These are phyloP conservation scores for Cygnus atratus DNA, from an alignment of 2,113 vertebrate species.

Conservation along the genomic window DNA sequence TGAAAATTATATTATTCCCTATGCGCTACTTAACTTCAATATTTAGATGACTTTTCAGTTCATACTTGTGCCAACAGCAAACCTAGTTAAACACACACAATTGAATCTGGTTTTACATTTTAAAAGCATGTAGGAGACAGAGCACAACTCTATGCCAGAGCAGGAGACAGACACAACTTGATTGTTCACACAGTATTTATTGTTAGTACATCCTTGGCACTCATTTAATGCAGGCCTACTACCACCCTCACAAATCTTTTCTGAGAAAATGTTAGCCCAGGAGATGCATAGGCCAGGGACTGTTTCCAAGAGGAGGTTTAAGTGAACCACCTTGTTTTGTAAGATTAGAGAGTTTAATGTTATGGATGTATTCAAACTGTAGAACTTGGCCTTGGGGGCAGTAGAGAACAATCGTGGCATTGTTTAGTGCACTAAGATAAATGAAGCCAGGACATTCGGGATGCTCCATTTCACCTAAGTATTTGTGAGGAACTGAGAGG, in stretches of 20 bases:
- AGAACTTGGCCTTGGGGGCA: background rate
- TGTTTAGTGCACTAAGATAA: background rate
- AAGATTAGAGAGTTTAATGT: background rate
- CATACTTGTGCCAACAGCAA: background rate
- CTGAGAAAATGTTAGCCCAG: background rate
- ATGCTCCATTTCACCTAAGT: background rate
- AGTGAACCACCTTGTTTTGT: background rate
- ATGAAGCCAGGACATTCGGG: background rate
- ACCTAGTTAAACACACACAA: background rate
- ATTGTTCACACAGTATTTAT: background rate
- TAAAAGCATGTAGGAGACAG: background rate
- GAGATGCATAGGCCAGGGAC: background rate
- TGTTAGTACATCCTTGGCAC: background rate
- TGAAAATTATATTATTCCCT: background rate
- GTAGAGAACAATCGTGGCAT: rapidly evolving
- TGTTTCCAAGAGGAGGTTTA: background rate
- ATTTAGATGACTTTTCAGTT: background rate
- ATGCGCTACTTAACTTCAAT: background rate
- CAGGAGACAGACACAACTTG: background rate
- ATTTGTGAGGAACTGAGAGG: background rate
- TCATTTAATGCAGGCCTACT: background rate
- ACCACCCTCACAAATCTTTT: background rate
- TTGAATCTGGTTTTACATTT: background rate
- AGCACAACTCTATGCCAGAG: background rate
- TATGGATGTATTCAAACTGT: background rate